Base-by-base conservation (phyloP, 2,888 invertebrate genomes). In the Euspilapteryx auroguttella region DNA sequence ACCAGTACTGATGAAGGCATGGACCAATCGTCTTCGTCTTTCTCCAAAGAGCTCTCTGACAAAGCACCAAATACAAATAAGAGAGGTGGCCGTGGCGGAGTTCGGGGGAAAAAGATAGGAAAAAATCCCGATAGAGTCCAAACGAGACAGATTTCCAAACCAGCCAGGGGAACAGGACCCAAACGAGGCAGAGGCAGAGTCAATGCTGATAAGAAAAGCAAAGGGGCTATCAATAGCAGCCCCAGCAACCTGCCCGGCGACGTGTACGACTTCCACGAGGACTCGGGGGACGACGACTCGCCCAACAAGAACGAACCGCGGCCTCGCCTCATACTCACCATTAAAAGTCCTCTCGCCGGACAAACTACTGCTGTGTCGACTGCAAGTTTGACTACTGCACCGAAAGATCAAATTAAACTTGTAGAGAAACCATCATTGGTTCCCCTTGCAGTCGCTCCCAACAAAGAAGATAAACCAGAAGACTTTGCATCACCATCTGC, bases 231-330 rank as follows among this genome's bases (percentile, higher is more conserved):
- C 3, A 77, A 71, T 44, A 69, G 66, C 7, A 82, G 75, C 37
- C 77, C 79, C 34, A 79, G 71, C 40, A 81, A 82, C 40, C 61
- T 79, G 27, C 79, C 83, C 1, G 83, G 87, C 7, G 94, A 94
- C 48, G 82, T 94, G 3, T 94, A 94, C 50, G 94, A 94, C 54
- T 94, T 94, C 52, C 86, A 89, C 40, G 94, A 94, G 49, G 94
- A 94, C 54, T 89, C 90, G 4, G 87, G 87, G 22, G 93, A 94
- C 47, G 89, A 89, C 47, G 48, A 56, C 24, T 57, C 65, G 11
- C 47, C 61, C 9, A 64, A 55, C 37, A 78, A 69, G 44, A 42
- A 49, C 24, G 81, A 82, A 47, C 59, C 77, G 30, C 79, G 90
- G 12, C 90, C 90, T 0, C 77, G 91, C 22, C 63, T 90, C 25